Evolutionary conservation across 30 jellyfish, hydroid and myxozoan genomes (phyloP), one percentile per base, ranked within the genome.

Genomic region (Hydra vulgaris): DNA sequence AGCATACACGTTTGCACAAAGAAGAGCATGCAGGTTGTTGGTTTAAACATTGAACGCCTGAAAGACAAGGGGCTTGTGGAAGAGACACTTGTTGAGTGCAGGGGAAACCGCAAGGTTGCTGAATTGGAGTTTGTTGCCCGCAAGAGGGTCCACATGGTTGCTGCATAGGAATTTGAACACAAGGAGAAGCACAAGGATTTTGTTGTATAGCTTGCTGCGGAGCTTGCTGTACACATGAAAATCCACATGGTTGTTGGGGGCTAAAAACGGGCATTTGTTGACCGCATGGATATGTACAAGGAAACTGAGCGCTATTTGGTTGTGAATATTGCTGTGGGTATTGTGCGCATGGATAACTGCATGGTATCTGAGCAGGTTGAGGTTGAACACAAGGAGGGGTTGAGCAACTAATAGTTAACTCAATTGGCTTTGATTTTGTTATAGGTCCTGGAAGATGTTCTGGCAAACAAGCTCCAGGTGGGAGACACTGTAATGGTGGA

Each of bases 381-480:
- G 79, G 76, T n/a, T 18, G 7, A 78, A 53, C 25, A 17, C 68
- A 69, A 27, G 85, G 67, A 23, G 85, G 85, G 25, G 79, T 61
- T 53, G 21, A 26, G 67, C 85, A 78, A 40, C 54, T 78, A 8
- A 78, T 74, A 0, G 61, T 69, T 53, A 78, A 66, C 18, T 78
- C 76, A 78, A 78, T 52, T 16, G 83, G 87, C 67, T 80, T 80
- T 0, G 87, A 27, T 70, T 80, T 80, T 80, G 20, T 18, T 18
- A 74, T 66, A 15, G 87, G 83, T 27, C n/a, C 81, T 66, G 87
- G 87, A 25, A 80, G 69, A 16, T 80, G 26, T 7, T 80, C 87
- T n/a, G 85, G 80, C 27, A 54, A 53, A 0, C 87, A 80, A 80
- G 74, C 70, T 7, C 87, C 87, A 18, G 87, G 83, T 15, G 87